Percentiles rank a stretch among this genome's conserved stretches.
Conservation (phyloP, 2,797 vertebrate species). For the Eupleurogrammus muticus region DNA sequence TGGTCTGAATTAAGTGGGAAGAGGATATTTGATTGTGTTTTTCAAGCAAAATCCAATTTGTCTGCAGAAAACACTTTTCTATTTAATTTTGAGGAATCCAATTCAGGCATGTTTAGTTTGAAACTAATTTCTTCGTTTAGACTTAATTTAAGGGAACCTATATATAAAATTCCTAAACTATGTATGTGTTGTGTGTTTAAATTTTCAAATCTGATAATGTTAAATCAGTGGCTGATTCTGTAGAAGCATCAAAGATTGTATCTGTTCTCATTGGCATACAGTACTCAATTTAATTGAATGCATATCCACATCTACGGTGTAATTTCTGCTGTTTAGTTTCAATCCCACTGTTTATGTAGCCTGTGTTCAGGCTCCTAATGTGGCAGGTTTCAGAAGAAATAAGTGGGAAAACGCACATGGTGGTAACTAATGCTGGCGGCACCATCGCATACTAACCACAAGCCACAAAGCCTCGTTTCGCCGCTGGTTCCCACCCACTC, state of each 20-base stretch:
- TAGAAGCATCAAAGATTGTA: slow-evolving; percentile 12
- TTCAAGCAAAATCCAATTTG: slow-evolving; percentile 33
- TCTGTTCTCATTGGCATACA: slow-evolving; percentile 25
- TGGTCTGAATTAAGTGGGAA: slow-evolving; percentile 50
- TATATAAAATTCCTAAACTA: not conserved
- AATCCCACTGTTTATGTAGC: slow-evolving; percentile 63
- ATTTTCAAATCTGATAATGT: slow-evolving; percentile 20
- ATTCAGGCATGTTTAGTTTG: slow-evolving; percentile 30
- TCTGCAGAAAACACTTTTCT: slow-evolving; percentile 15
- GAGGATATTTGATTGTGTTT: slow-evolving; percentile 49
- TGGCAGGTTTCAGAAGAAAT: slow-evolving; percentile 68
- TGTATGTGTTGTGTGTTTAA: not conserved
- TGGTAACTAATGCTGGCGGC: slow-evolving; percentile 69
- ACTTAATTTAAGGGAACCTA: slow-evolving; percentile 19
- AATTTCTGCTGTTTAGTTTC: slow-evolving; percentile 59
- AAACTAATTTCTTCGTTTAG: slow-evolving; percentile 40
- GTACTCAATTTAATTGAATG: slow-evolving; percentile 37
- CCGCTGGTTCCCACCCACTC: slow-evolving; percentile 61
- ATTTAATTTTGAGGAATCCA: slow-evolving; percentile 26
- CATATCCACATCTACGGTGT: slow-evolving; percentile 27
- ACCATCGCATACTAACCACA: slow-evolving; percentile 69
- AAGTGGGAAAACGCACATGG: slow-evolving; percentile 74
- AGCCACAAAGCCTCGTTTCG: slow-evolving; percentile 64
- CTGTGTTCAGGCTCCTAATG: slow-evolving; percentile 55
- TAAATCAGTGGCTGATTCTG: slow-evolving; percentile 32